Evolutionary conservation across 2,888 invertebrate genomes (phyloP), one percentile per base, ranked within the genome.

Genomic region (Leucophora obtusa): DNA sequence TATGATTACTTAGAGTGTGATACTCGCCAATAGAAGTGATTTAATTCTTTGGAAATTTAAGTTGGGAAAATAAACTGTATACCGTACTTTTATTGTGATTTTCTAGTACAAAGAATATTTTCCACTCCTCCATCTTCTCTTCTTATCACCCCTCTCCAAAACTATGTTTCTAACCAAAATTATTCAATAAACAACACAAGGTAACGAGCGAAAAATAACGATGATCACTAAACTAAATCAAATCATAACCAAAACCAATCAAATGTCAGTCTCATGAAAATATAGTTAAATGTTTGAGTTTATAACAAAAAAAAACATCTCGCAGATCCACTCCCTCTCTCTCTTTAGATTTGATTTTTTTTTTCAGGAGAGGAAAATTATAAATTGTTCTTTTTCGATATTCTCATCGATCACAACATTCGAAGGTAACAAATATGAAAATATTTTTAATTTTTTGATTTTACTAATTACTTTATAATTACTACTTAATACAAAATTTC

Each of bases 221-320:
- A 81, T 28, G 70, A 81, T 81, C 70, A 77, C 70, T 77, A 77
- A 81, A 76, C 72, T 69, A 80, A 77, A 76, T 81, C 66, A 62
- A 72, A 60, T 51, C 62, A 71, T 66, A 78, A 72, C 54, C 43
- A 60, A 74, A 73, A 70, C 38, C 70, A 62, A 59, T 33, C 50
- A 71, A 62, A 70, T 66, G 73, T 70, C 81, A 71, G 80, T 76
- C 72, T 73, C 69, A 66, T 70, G 24, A 70, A 77, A 53, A 53
- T 11, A 18, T 51, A 15, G 11, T 8, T 14, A 38, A 38, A 38
- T 11, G 10, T 38, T 38, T 11, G 11, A 38, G 2, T 38, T 38
- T 11, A 38, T 11, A 38, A 38, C 14, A 11, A 38, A 47, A 38
- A 28, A 35, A 15, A 17, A 35, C n/a, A 56, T 11, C 28, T n/a